Conservation (phyloP, 2,113 vertebrate species). For the Stercorarius parasiticus region DNA sequence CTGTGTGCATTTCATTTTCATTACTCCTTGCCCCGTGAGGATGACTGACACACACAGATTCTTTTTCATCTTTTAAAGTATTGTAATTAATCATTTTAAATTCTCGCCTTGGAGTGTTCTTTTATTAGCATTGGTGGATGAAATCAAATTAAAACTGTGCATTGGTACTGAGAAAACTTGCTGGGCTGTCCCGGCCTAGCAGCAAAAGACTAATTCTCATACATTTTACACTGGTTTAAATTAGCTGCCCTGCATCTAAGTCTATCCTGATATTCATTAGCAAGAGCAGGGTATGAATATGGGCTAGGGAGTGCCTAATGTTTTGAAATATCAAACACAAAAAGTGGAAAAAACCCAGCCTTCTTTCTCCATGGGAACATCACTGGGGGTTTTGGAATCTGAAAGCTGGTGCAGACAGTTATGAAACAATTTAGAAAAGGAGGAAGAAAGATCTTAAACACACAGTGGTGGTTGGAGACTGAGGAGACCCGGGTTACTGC, state of each 20-base stretch:
- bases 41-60: constrained; percentile 53
- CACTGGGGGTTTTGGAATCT: neutral
- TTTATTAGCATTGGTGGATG: constrained; percentile 1
- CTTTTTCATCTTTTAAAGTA: constrained; percentile 54
- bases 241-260: neutral
- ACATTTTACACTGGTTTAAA: neutral
- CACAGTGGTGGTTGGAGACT: neutral
- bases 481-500: neutral
- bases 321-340: neutral
- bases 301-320: neutral
- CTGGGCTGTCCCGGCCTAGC: neutral
- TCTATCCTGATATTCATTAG: neutral
- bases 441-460: neutral
- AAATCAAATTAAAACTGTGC: constrained; percentile 47
- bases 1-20: constrained; percentile 61
- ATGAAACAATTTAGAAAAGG: neutral
- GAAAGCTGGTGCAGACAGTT: neutral
- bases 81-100: constrained; percentile 63
- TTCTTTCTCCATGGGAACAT: neutral
- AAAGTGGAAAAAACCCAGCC: neutral
- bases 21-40: constrained; percentile 41
- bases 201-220: neutral
- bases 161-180: neutral
- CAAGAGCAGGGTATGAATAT: neutral
- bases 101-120: constrained; percentile 43